Base-by-base conservation (phyloP, 1,140 invertebrate species). In the Procambarus clarkii region DNA sequence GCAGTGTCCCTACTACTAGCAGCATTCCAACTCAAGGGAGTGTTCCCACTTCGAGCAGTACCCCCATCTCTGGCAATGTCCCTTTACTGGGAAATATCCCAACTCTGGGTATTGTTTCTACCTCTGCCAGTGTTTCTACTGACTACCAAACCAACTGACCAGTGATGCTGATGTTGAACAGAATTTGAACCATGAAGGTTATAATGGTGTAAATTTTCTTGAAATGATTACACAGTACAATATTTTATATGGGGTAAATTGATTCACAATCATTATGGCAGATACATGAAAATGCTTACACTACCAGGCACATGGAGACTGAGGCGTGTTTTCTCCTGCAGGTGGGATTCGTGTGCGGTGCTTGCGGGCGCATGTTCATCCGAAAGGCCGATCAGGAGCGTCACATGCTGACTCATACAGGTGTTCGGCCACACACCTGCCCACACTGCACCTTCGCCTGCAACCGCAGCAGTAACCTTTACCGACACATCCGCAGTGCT, bases 391-490 rank as follows among this genome's bases (percentile, higher is more conserved):
- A 92, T 74, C 85, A 83, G 58, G 83, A 92, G 34, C 87, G 92
- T 48, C 92, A 92, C 83, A 83, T 91, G 82, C 86, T 92, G 83
- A 92, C 92, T 15, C 92, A 92, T 74, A 87, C 88, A 50, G 92
- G 92, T 48, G 86, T 78, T 74, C 88, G 88, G 11, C 92, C 88
- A 21, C 89, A 91, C 64, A 78, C 88, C 50, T 92, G 92, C 50
- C 88, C 92, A 21, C 83, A 87, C 81, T 92, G 92, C 86, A 86
- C 46, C 77, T 87, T 90, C 74, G 92, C 84, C 60, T 92, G 88
- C 81, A 92, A 92, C 84, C 92, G 92, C 45, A 92, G 92, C 54
- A 92, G 92, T 64, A 92, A 92, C 79, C 89, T 92, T 77, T 92
- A 92, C 71, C 82, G 92, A 83, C 92, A 92, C 81, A 91, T 92